A percentile compares a stretch with the other conserved stretches of the same genome.
These are phyloP conservation scores for Rhopalosiphum nymphaeae DNA, from an alignment of 2,888 invertebrate genomes.

Conservation along the genomic window DNA sequence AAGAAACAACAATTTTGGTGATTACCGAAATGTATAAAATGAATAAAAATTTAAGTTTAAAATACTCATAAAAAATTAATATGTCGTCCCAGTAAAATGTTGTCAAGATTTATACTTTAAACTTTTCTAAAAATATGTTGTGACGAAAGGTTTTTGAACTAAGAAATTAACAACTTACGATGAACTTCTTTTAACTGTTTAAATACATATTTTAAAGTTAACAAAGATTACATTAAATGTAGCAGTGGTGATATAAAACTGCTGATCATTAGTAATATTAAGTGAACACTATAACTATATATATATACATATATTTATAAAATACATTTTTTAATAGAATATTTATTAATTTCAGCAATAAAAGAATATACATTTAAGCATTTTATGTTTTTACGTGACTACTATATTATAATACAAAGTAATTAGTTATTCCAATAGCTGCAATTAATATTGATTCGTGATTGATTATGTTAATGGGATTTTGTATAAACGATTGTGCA, in stretches of 20 bases:
- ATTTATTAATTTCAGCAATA: neutral
- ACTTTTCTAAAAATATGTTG: no score
- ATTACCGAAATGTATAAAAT: no score
- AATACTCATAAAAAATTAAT: no score
- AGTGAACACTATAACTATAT: neutral
- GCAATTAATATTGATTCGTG: neutral
- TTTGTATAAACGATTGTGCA: neutral
- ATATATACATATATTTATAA: neutral
- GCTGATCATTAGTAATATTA: neutral
- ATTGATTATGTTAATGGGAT: neutral
- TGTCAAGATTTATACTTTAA: no score
- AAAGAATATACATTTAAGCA: neutral
- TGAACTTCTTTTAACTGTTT: no score
- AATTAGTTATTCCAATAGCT: constrained; percentile 12
- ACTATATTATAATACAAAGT: neutral
- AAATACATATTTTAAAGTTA: neutral
- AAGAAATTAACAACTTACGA: no score
- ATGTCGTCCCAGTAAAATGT: no score
- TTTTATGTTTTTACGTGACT: neutral
- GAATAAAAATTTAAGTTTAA: no score
- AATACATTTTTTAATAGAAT: neutral
- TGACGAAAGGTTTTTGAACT: no score
- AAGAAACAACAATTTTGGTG: no score
- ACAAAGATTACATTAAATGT: neutral
- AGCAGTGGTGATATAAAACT: neutral